A percentile compares a stretch with the other conserved stretches of the same genome.
Evolutionary conservation across 2,797 vertebrate genomes (phyloP).

Genomic region (Antennarius maculatus): DNA sequence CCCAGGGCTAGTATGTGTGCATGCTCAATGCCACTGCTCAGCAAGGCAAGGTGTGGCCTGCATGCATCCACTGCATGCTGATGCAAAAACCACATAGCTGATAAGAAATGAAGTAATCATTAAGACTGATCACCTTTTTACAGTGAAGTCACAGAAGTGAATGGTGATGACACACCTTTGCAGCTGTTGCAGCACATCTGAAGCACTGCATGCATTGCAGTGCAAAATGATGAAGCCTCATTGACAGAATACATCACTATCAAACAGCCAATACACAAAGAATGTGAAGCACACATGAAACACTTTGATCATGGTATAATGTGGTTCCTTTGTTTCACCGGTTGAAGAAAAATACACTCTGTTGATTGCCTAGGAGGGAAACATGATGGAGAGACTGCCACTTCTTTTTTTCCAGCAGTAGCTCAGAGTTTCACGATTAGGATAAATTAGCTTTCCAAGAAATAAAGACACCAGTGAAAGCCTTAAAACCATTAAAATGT

Average conservation of each 20-base stretch:
- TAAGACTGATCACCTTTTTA: slow-evolving; percentile 7
- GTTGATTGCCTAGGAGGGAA: no score
- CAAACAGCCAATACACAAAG: not conserved
- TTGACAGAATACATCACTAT: not conserved
- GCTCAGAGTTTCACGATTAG: not conserved
- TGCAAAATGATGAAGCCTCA: not conserved
- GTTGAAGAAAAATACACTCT: not conserved
- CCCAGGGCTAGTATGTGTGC: slow-evolving; percentile 62
- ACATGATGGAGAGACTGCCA: not conserved
- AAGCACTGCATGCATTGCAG: not conserved
- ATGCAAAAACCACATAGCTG: slow-evolving; percentile 29
- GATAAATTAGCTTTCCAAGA: not conserved
- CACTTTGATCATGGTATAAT: not conserved
- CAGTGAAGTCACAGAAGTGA: not conserved
- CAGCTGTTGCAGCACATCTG: not conserved
- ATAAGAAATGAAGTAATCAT: slow-evolving; percentile 31
- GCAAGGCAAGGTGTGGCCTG: slow-evolving; percentile 72
- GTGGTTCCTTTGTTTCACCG: not conserved
- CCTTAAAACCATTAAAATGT: not conserved
- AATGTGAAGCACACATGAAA: not conserved
- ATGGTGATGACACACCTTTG: not conserved
- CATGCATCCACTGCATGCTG: slow-evolving; percentile 33
- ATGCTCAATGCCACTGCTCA: slow-evolving; percentile 55
- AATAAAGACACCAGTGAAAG: not conserved
- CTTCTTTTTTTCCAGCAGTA: not conserved